Conservation (phyloP, 2,113 vertebrate species). For the Pontoporia blainvillei region DNA sequence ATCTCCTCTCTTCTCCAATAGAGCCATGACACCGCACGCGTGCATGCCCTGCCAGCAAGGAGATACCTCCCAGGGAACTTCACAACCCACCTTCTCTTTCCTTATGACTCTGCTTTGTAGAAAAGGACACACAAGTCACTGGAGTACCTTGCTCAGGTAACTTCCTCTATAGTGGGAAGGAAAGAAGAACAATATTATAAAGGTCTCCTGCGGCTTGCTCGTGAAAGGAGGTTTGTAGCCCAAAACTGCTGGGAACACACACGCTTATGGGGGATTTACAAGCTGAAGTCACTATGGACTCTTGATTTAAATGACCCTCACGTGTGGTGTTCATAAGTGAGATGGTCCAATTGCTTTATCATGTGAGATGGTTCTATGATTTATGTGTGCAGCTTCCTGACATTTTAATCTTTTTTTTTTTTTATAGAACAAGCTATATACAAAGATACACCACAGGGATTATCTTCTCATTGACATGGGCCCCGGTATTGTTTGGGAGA, state of each 20-base stretch:
- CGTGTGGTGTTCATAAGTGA: fast-evolving
- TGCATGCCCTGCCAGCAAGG: fast-evolving
- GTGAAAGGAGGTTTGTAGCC: fast-evolving
- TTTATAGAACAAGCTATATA: background rate
- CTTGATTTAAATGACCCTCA: background rate
- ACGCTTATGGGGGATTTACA: too few species aligned
- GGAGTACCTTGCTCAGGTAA: too few species aligned
- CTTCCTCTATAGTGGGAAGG: background rate
- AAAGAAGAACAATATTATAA: fast-evolving
- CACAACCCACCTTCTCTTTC: background rate
- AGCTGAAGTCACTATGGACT: background rate
- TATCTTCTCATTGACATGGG: background rate
- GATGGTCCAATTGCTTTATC: background rate
- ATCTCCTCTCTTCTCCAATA: background rate
- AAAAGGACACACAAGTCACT: background rate
- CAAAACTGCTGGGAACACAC: background rate
- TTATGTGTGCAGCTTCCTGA: background rate
- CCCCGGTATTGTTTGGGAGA: too few species aligned
- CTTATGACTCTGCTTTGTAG: background rate
- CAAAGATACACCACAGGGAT: background rate
- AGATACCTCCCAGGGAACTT: fast-evolving
- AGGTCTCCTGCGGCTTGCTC: background rate
- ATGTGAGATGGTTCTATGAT: background rate
- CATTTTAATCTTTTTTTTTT: background rate
- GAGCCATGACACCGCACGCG: fast-evolving